Evolutionary conservation across 2,888 invertebrate genomes (phyloP).

Genomic region (Aleiodes alternator): DNA sequence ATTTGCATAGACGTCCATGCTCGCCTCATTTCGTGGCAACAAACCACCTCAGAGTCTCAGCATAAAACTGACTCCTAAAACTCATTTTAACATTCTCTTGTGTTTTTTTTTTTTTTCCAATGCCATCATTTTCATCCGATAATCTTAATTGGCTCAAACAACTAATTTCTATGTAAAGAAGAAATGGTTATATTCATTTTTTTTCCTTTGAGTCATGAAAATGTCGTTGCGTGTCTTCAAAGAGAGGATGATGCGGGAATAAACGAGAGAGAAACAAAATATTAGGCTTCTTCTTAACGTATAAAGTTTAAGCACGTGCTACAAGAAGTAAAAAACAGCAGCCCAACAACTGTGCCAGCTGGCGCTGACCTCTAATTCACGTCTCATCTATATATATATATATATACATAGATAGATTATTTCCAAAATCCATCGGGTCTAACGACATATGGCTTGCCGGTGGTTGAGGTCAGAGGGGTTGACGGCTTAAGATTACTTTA

Average conservation of each 20-base stretch:
- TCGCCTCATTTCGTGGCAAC: slow-evolving; percentile 42
- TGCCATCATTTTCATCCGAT: slow-evolving; percentile 56
- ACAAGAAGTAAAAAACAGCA: slow-evolving; percentile 52
- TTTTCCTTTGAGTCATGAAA: slow-evolving; percentile 20
- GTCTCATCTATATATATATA: slow-evolving; percentile 15
- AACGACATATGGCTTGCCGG: slow-evolving; percentile 55
- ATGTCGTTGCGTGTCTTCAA: not conserved
- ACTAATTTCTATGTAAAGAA: slow-evolving; percentile 58
- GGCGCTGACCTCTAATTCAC: slow-evolving; percentile 58
- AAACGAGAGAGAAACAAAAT: slow-evolving; percentile 8
- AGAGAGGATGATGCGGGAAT: too few relatives aligned
- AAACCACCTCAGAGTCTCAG: slow-evolving; percentile 25
- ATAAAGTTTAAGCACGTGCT: slow-evolving; percentile 24
- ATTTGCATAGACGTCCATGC: slow-evolving; percentile 58
- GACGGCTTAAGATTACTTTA: slow-evolving; percentile 20
- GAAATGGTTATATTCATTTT: slow-evolving; percentile 11
- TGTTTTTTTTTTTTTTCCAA: not conserved
- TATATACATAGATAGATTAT: slow-evolving; percentile 11
- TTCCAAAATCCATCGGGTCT: slow-evolving; percentile 15
- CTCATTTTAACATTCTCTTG: slow-evolving; percentile 59
- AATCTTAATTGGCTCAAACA: slow-evolving; percentile 63
- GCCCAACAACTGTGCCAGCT: slow-evolving; percentile 71
- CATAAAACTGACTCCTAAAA: slow-evolving; percentile 55
- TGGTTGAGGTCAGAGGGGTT: slow-evolving; percentile 49
- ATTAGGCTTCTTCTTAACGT: slow-evolving; percentile 38